Evolutionary conservation across 2,888 invertebrate genomes (phyloP), one percentile per base, ranked within the genome.

Genomic region (Caenorhabditis panamensis): DNA sequence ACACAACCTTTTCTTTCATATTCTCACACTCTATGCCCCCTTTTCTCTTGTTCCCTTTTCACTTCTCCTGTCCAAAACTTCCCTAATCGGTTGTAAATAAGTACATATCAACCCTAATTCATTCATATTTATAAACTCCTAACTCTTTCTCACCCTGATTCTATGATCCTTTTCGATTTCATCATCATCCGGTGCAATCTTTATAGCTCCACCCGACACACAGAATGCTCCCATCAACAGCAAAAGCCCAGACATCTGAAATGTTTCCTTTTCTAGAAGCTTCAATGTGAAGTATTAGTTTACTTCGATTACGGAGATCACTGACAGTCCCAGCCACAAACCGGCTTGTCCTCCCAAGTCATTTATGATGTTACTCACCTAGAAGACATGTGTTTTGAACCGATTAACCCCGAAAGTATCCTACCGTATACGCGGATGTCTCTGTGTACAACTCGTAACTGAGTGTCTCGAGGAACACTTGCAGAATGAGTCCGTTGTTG

Each of bases 341-440:
- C 92, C 92, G 22, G 91, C 88, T 73, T 91, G 91, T 24, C 91
- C 92, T 1, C 91, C 92, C 26, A 92, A 86, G 69, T 91, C 91
- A 51, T 91, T 91, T 28, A 91, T 89, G 63, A 91, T 84, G 67
- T 89, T 90, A 79, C 88, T 85, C 4, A 90, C 86, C 91, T 91
- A 86, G 61, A 75, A 31, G 28, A 22, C 24, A 8, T 26, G 11
- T 49, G 26, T 8, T 11, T 28, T 22, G 13, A 49, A 9, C n/a
- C 18, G 9, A 58, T n/a, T 36, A 24, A n/a, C 28, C 24, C 28
- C 20, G n/a, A 18, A 37, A 1, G 28, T 16, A 5, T 28, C 78
- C 31, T 26, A 87, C 83, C 41, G 79, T 82, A 62, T 87, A 88
- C 3, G 80, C 82, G 9, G 83, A 56, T 0, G 68, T 69, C 47